Conservation (phyloP, 2,888 invertebrate genomes). For the Diploptera punctata region DNA sequence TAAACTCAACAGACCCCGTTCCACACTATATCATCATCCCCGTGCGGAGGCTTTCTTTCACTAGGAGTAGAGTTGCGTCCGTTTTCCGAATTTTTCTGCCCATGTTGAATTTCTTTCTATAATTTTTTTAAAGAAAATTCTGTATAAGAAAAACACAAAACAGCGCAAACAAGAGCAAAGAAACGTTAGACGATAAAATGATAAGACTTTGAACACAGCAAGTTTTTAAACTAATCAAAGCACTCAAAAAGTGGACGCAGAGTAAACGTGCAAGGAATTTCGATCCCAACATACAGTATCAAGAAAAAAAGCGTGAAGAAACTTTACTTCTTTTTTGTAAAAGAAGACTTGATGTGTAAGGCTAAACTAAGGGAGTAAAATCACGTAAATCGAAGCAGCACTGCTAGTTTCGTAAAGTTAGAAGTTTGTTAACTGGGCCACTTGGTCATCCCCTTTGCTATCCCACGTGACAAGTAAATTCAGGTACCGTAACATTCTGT, state of each 20-base stretch:
- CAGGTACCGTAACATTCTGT: too few species aligned
- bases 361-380: neutral
- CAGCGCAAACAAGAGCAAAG: neutral
- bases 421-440: conserved; percentile 35
- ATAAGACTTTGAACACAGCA: conserved; percentile 11
- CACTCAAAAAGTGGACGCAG: conserved; percentile 37
- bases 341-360: neutral
- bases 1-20: too few species aligned
- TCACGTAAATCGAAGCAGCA: conserved; percentile 32
- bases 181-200: conserved; percentile 22
- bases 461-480: too few species aligned
- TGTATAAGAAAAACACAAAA: conserved; percentile 8
- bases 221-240: conserved; percentile 36
- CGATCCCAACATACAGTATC: neutral
- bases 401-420: conserved; percentile 20
- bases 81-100: too few species aligned
- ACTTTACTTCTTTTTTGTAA: neutral
- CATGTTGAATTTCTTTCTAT: too few species aligned
- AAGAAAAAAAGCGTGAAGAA: neutral
- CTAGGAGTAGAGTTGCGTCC: too few species aligned
- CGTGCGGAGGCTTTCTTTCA: too few species aligned
- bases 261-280: conserved; percentile 37
- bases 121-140: too few species aligned
- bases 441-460: conserved; percentile 31
- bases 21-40: too few species aligned